Evolutionary conservation across 1,140 invertebrate species (phyloP).

Genomic region (Brevipalpus yothersi): DNA sequence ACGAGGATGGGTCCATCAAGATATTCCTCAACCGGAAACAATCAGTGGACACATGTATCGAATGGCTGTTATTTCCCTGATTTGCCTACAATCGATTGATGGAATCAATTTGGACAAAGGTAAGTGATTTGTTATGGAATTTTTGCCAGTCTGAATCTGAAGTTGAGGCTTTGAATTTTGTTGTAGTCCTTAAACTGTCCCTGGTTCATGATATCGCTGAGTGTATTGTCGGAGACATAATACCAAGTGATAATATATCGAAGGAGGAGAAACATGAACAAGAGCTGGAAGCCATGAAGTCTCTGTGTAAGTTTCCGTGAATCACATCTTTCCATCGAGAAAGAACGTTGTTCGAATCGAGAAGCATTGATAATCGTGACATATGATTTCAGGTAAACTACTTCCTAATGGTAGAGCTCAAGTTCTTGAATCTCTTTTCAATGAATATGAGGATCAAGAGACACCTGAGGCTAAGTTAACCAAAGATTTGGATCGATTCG

Average conservation of each 20-base stretch:
- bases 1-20: conserved; percentile 67
- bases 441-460: conserved; percentile 75
- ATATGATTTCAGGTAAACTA: neutral
- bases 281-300: conserved; percentile 27
- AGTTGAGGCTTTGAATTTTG: too few relatives aligned
- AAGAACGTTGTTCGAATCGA: neutral
- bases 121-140: conserved; percentile 13
- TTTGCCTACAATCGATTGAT: conserved; percentile 33
- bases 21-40: conserved; percentile 51
- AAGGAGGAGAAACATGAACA: conserved; percentile 53
- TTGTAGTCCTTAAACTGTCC: conserved; percentile 33
- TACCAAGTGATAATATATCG: conserved; percentile 64
- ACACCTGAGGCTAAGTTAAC: conserved; percentile 70
- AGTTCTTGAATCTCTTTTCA: conserved; percentile 11
- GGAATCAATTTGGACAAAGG: conserved; percentile 5
- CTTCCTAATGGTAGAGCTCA: neutral
- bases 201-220: conserved; percentile 90
- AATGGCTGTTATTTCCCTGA: conserved; percentile 74
- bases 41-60: conserved; percentile 93
- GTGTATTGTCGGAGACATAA: conserved; percentile 84
- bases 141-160: too few relatives aligned
- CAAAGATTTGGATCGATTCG: conserved; percentile 81
- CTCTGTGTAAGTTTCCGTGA: conserved; percentile 1
- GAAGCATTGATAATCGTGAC: neutral
- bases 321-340: neutral